Percentiles rank a stretch among this genome's conserved stretches.
Evolutionary conservation across 2,797 vertebrate species (phyloP).

Genomic region (Gymnothorax reevesii): DNA sequence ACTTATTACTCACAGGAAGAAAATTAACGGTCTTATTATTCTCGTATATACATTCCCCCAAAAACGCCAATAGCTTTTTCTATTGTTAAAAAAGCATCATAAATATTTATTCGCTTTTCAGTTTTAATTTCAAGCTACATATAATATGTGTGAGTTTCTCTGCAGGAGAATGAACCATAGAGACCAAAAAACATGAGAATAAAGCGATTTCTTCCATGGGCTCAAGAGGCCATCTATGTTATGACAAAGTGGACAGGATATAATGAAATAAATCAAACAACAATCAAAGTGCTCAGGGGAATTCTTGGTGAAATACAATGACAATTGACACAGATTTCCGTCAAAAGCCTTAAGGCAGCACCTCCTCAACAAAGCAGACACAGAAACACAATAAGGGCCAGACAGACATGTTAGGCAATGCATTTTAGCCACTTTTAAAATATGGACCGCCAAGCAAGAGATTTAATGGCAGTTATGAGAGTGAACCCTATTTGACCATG

Average conservation of each 20-base stretch:
- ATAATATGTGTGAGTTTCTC: not conserved
- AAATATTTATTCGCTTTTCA: conserved; percentile 7
- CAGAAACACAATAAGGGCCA: not conserved
- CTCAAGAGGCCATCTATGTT: not conserved
- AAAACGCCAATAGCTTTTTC: not conserved
- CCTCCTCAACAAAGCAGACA: not conserved
- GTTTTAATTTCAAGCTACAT: not conserved
- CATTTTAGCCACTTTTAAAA: too few species aligned
- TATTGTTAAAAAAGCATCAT: conserved; percentile 12
- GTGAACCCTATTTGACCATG: not conserved
- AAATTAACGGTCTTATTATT: not conserved
- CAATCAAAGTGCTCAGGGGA: not conserved
- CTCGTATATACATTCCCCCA: not conserved
- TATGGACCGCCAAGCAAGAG: too few species aligned
- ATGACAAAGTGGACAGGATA: not conserved
- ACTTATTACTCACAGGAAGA: not conserved
- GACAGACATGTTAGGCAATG: not conserved
- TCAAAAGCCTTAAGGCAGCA: conserved; percentile 2
- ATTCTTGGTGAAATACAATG: not conserved
- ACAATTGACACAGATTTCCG: conserved; percentile 4
- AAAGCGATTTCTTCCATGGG: not conserved
- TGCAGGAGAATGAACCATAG: not conserved
- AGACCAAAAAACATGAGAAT: not conserved
- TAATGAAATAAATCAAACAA: not conserved
- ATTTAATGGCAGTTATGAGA: not conserved